phyloP scores from a whole-genome alignment of 2,113 vertebrate species.

The Pampusana beccarii region DNA sequence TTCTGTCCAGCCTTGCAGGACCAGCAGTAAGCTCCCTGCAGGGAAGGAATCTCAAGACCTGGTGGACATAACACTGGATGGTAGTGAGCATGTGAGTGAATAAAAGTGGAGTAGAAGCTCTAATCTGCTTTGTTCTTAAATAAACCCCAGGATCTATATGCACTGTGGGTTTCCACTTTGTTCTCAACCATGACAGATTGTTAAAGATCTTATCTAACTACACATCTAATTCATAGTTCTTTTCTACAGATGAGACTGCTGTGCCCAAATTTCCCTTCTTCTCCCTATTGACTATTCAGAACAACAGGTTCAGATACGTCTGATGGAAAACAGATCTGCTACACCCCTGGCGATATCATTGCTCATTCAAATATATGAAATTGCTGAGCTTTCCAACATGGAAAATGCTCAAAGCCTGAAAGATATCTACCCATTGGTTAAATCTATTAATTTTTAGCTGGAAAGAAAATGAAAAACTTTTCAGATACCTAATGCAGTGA shows the following conservation, averaged over 20 bases:
- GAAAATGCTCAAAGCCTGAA: neutral
- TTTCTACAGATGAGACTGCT: neutral
- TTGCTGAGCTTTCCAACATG: neutral
- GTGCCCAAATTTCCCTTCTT: neutral
- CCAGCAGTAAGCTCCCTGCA: neutral
- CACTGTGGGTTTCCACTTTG: neutral
- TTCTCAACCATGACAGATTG: neutral
- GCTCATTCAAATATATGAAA: neutral
- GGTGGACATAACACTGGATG: neutral
- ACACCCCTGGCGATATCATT: neutral
- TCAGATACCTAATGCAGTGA: neutral
- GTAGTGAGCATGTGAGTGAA: neutral
- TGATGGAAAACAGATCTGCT: neutral
- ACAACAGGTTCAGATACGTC: neutral
- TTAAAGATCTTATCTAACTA: neutral
- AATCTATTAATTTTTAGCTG: neutral
- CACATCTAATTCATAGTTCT: neutral
- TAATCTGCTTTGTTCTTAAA: neutral
- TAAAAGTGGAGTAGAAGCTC: neutral
- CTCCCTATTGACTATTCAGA: neutral
- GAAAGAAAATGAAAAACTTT: neutral
- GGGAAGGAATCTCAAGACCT: neutral
- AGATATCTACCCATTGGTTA: neutral
- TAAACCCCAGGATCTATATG: neutral
- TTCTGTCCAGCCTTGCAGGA: neutral